Evolutionary conservation across 2,797 vertebrate species (phyloP).

Genomic region (Lutra lutra): DNA sequence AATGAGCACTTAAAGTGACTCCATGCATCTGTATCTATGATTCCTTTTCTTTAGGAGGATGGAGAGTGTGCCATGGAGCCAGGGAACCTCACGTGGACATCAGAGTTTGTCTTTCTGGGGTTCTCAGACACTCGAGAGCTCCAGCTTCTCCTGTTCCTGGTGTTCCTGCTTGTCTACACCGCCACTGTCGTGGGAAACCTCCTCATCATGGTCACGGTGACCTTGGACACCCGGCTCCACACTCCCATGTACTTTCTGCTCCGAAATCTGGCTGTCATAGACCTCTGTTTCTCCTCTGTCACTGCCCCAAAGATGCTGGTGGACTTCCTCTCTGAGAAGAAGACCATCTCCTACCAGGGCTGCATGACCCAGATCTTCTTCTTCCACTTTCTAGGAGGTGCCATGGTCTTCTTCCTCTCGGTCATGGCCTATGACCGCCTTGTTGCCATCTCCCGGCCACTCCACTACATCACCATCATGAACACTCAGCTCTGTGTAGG

Average conservation of each 20-base stretch:
- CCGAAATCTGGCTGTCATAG: slow-evolving; percentile 59
- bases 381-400: slow-evolving; percentile 73
- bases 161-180: slow-evolving; percentile 63
- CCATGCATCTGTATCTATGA: not conserved
- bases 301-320: slow-evolving; percentile 69
- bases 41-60: not conserved
- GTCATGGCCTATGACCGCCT: slow-evolving; percentile 73
- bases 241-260: slow-evolving; percentile 76
- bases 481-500: not conserved
- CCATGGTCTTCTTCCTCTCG: slow-evolving; percentile 69
- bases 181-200: slow-evolving; percentile 39
- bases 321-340: slow-evolving; percentile 62
- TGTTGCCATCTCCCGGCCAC: slow-evolving; percentile 52
- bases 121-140: slow-evolving; percentile 9
- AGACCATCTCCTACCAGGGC: slow-evolving; percentile 70
- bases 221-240: slow-evolving; percentile 43
- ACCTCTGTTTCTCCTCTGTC: slow-evolving; percentile 75
- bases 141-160: slow-evolving; percentile 61
- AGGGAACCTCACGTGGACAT: not conserved
- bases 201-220: slow-evolving; percentile 63
- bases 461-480: slow-evolving; percentile 68
- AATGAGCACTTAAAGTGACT: not conserved
- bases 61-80: not conserved
- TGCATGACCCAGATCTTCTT: slow-evolving; percentile 79
- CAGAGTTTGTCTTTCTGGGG: slow-evolving; percentile 65